Evolutionary conservation across 2,797 vertebrate species (phyloP).

Genomic region (Microchirus variegatus): DNA sequence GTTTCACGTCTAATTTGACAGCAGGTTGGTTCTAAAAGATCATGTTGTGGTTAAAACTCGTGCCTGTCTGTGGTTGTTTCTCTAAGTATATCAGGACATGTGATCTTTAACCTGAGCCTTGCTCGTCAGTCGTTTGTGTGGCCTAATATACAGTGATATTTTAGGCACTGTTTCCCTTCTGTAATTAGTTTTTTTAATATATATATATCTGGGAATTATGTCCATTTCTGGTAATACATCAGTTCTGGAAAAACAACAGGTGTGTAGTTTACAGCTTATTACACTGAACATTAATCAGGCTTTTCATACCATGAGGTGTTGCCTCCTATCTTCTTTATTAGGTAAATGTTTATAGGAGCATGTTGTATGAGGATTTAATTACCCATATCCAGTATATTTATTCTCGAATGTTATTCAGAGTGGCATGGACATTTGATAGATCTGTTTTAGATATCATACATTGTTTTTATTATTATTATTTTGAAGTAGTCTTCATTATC

Average conservation of each 20-base stretch:
- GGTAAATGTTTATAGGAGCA: conserved; percentile 65
- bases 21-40: conserved; percentile 62
- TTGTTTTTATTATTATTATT: conserved; percentile 27
- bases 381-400: conserved; percentile 59
- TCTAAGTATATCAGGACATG: conserved; percentile 76
- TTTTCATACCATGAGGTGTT: conserved; percentile 47
- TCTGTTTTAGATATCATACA: conserved; percentile 38
- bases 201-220: conserved; percentile 50
- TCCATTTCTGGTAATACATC: conserved; percentile 47
- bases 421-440: conserved; percentile 65
- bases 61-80: conserved; percentile 83
- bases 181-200: conserved; percentile 55
- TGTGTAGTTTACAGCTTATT: conserved; percentile 52
- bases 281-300: conserved; percentile 37
- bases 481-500: conserved; percentile 35
- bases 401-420: conserved; percentile 56
- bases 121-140: conserved; percentile 73
- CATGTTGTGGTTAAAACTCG: conserved; percentile 78
- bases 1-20: conserved; percentile 73
- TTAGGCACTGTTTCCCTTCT: conserved; percentile 68
- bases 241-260: conserved; percentile 34
- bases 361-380: conserved; percentile 61
- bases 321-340: conserved; percentile 48
- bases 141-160: conserved; percentile 68
- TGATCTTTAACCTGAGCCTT: conserved; percentile 72